Conservation (phyloP, 2,113 vertebrate species). For the Herpetotheres cachinnans region DNA sequence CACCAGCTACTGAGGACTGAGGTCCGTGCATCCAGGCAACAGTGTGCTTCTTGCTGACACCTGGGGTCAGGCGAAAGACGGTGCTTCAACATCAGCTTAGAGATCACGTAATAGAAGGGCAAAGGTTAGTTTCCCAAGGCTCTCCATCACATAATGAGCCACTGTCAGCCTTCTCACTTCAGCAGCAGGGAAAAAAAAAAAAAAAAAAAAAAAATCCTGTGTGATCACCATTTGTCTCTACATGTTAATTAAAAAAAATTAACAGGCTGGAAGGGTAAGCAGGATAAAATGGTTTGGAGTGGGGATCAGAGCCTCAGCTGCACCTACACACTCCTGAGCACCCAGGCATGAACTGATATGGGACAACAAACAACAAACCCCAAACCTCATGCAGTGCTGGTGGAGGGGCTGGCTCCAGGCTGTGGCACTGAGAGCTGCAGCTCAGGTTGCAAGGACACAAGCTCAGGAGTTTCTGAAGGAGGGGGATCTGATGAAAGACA, state of each 20-base stretch:
- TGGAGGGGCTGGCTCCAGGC: background rate
- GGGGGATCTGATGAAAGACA: background rate
- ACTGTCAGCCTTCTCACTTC: background rate
- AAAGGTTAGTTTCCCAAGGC: conserved; percentile 54
- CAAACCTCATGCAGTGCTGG: background rate
- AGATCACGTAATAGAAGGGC: background rate
- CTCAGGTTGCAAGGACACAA: background rate
- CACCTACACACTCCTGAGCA: background rate
- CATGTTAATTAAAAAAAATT: background rate
- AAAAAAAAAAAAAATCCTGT: background rate
- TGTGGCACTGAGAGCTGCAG: background rate
- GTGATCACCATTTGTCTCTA: background rate
- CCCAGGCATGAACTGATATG: background rate
- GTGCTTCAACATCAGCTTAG: background rate
- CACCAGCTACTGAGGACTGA: background rate
- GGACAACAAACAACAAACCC: background rate
- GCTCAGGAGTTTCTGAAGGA: background rate
- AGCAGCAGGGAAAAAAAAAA: background rate
- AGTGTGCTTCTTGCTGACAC: background rate
- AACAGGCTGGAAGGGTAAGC: background rate
- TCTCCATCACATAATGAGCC: conserved; percentile 25
- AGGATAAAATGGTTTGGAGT: background rate
- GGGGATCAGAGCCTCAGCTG: background rate
- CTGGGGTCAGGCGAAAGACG: background rate
- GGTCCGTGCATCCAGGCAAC: background rate